Evolutionary conservation across 64 coral and sea anemone genomes (phyloP).

Genomic region (Trachythela sp.): DNA sequence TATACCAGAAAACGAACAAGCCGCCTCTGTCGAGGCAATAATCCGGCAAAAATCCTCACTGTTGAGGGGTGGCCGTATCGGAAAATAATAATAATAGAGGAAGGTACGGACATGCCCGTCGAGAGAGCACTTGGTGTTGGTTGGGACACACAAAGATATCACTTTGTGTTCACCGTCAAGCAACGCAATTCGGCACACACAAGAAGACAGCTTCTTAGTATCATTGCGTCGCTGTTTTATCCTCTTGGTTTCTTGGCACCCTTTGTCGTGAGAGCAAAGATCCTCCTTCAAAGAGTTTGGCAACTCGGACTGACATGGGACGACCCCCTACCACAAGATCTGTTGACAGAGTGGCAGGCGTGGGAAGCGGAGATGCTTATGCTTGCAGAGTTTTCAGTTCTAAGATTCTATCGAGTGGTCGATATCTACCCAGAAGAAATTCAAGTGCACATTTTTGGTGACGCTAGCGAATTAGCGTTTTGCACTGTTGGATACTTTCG

Average conservation of each 20-base stretch:
- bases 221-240: conserved; percentile 43
- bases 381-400: background rate
- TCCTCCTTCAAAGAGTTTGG: conserved; percentile 38
- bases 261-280: conserved; percentile 42
- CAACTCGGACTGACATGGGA: conserved; percentile 38
- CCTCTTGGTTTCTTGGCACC: conserved; percentile 53
- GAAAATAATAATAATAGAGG: too few relatives aligned
- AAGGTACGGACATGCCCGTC: background rate
- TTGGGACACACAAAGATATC: conserved; percentile 37
- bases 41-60: too few relatives aligned
- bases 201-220: background rate
- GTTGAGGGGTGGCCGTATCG: too few relatives aligned
- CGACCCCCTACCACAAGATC: background rate
- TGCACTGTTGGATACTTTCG: too few relatives aligned
- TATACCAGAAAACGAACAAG: too few relatives aligned
- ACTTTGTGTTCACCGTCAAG: conserved; percentile 30
- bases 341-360: conserved; percentile 11
- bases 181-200: background rate
- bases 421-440: too few relatives aligned
- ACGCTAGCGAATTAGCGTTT: too few relatives aligned
- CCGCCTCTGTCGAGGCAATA: conserved; percentile 39
- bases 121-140: conserved; percentile 34
- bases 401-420: background rate
- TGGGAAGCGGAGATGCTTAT: background rate
- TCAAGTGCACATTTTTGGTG: too few relatives aligned